Conservation (phyloP, 2,888 invertebrate genomes). For the Syrista parreyssii region DNA sequence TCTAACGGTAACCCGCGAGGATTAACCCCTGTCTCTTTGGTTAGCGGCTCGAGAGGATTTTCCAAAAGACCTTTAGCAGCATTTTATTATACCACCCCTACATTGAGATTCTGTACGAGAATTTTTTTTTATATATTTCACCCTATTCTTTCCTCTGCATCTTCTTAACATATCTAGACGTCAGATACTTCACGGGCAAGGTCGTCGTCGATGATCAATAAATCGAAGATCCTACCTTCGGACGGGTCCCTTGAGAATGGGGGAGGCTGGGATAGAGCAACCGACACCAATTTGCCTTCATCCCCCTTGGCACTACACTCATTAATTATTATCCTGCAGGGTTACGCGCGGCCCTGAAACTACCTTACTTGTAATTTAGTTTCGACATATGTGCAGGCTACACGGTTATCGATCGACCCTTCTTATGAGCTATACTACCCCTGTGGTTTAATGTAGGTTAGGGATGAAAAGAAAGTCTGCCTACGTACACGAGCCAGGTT, state of each 20-base stretch:
- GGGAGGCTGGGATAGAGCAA: neutral
- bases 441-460: slow-evolving; percentile 47
- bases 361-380: slow-evolving; percentile 13
- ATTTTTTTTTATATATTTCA: too few species aligned
- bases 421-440: slow-evolving; percentile 31
- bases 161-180: neutral
- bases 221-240: neutral
- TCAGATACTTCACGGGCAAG: neutral
- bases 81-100: too few species aligned
- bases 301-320: neutral
- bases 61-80: neutral
- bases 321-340: neutral
- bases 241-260: neutral
- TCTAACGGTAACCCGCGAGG: neutral
- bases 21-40: neutral
- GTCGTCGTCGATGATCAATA: neutral
- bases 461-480: slow-evolving; percentile 35
- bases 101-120: neutral
- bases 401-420: slow-evolving; percentile 48
- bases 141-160: too few species aligned
- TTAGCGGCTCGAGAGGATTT: neutral
- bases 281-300: neutral
- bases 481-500: neutral
- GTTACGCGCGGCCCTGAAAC: neutral
- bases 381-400: slow-evolving; percentile 33